Evolutionary conservation across 2,797 vertebrate species (phyloP), one percentile per base, ranked within the genome.

Genomic region (Threskiornis aethiopicus): DNA sequence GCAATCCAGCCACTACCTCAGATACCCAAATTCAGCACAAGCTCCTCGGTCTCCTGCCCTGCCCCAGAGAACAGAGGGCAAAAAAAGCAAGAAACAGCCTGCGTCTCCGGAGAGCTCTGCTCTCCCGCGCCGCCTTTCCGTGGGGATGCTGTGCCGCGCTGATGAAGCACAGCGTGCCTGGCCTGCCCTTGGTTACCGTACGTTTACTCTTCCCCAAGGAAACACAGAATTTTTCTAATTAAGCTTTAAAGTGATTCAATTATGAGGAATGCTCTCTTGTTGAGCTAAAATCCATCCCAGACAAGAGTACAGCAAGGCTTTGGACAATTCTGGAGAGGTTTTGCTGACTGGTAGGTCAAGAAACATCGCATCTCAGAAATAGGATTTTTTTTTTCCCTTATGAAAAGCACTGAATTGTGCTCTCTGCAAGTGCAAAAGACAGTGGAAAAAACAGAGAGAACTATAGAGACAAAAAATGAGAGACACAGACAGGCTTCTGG

Each of bases 231-330:
- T 95, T 92, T 96, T 96, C 94, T 96, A 97, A 97, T 97, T 97
- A 96, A 93, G 93, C 78, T 59, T 91, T 96, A 58, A 95, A 97
- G 69, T 81, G 88, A 95, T 96, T 96, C 84, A 96, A 94, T 97
- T 96, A 96, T 86, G 80, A 94, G 61, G 87, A 96, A 95, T 61
- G 71, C 58, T 96, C 86, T 83, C 95, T 85, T 62, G 91, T 77
- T 49, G 57, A 71, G 47, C 41, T 72, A 26, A 94, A 93, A 78
- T 49, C 51, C 35, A 3, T 70, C 87, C 66, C 86, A 95, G 80
- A 84, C 61, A 90, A 82, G 87, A 85, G 57, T 17, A 79, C 20
- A 92, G 82, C 55, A 83, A 87, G 52, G 71, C 51, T 89, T 80
- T 83, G 85, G 87, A 82, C 62, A 92, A 46, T 66, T 92, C 75